Percentiles rank a stretch among this genome's conserved stretches.
Conservation (phyloP, 2,797 vertebrate genomes). For the Anolis apletophallus region DNA sequence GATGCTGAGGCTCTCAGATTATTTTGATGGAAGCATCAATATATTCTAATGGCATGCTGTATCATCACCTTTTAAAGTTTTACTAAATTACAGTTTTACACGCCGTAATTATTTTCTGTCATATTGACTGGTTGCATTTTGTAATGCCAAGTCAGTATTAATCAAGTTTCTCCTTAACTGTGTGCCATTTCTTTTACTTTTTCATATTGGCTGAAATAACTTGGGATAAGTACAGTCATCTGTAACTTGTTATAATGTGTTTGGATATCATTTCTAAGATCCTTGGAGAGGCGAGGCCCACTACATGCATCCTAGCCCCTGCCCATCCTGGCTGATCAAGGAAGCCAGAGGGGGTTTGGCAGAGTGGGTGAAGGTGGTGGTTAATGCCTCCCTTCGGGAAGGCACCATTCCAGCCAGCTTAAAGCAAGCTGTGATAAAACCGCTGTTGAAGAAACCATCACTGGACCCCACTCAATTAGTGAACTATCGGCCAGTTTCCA, state of each 20-base stretch:
- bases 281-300: too few species aligned
- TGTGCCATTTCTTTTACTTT: constrained; percentile 43
- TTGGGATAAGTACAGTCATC: constrained; percentile 55
- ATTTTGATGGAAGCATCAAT: constrained; percentile 56
- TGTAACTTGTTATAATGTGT: constrained; percentile 52
- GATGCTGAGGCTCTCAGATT: constrained; percentile 47
- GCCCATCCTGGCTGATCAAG: too few species aligned
- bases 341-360: too few species aligned
- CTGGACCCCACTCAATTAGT: too few species aligned
- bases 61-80: constrained; percentile 65
- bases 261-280: constrained; percentile 16
- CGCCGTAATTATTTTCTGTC: constrained; percentile 65
- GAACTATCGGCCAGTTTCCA: too few species aligned
- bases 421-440: too few species aligned
- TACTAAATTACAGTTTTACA: constrained; percentile 69
- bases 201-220: constrained; percentile 31
- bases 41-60: constrained; percentile 56
- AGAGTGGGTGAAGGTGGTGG: too few species aligned
- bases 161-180: constrained; percentile 67
- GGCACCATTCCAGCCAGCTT: too few species aligned
- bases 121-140: constrained; percentile 56
- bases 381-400: too few species aligned
- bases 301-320: too few species aligned
- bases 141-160: constrained; percentile 64
- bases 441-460: too few species aligned